Evolutionary conservation across 2,888 invertebrate genomes (phyloP).

Genomic region (Synergus laeviventris): DNA sequence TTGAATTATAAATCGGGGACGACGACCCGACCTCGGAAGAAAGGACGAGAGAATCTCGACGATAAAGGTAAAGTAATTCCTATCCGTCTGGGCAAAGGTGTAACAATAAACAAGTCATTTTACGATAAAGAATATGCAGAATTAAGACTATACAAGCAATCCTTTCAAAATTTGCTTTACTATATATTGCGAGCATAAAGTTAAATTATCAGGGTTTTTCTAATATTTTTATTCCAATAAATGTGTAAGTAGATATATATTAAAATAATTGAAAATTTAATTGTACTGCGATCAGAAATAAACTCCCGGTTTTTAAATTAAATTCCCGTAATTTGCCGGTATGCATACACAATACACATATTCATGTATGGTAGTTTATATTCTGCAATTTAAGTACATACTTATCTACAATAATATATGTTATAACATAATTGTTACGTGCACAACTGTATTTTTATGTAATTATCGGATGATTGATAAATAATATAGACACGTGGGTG

Average conservation of each 20-base stretch:
- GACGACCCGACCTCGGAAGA: constrained; percentile 54
- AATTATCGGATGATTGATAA: constrained; percentile 20
- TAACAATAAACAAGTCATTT: constrained; percentile 17
- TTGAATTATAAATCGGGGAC: constrained; percentile 57
- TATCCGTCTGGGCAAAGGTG: not conserved
- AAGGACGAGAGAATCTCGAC: constrained; percentile 46
- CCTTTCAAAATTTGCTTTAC: too few species aligned
- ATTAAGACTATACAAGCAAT: not conserved
- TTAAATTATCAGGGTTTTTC: too few species aligned
- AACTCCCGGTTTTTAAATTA: too few species aligned
- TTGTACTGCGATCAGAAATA: too few species aligned
- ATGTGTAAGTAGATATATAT: too few species aligned
- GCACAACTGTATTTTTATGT: not conserved
- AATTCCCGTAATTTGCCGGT: too few species aligned
- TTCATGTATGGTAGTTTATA: too few species aligned
- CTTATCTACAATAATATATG: not conserved
- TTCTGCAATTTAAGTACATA: not conserved
- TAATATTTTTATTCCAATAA: too few species aligned
- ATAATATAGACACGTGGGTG: constrained; percentile 15
- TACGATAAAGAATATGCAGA: not conserved
- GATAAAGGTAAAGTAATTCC: constrained; percentile 6
- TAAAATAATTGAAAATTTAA: too few species aligned
- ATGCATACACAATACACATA: too few species aligned
- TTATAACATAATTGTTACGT: not conserved
- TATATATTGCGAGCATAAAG: too few species aligned